Evolutionary conservation across 2,888 invertebrate genomes (phyloP).

Genomic region (Pocota personata): DNA sequence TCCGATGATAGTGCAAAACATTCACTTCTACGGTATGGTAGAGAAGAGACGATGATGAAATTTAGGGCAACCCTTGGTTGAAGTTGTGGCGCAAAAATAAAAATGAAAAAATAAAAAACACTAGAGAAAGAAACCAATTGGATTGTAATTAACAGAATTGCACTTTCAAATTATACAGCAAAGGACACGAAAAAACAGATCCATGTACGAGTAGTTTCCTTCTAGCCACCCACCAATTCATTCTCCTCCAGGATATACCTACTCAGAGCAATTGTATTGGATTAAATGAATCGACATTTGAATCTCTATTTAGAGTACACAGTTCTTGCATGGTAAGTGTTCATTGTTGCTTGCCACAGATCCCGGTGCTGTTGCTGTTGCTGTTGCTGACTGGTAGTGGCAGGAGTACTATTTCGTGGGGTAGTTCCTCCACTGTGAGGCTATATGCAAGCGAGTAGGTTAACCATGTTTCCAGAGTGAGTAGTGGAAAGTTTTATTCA

Average conservation of each 20-base stretch:
- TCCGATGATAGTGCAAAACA: conserved; percentile 6
- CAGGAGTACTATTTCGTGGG: background rate
- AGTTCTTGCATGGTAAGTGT: conserved; percentile 32
- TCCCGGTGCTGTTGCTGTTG: background rate
- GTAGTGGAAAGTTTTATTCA: background rate
- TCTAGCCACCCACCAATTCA: background rate
- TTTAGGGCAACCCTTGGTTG: conserved; percentile 3
- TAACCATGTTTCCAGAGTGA: background rate
- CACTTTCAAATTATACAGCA: conserved; percentile 57
- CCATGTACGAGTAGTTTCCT: conserved; percentile 22
- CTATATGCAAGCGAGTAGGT: conserved; percentile 1
- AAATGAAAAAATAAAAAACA: background rate
- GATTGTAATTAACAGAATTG: conserved; percentile 70
- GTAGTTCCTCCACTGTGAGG: background rate
- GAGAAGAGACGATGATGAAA: conserved; percentile 10
- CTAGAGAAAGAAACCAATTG: conserved; percentile 47
- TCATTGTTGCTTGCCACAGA: conserved; percentile 36
- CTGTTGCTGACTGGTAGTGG: background rate
- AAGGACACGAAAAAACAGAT: conserved; percentile 54
- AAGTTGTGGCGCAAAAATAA: background rate
- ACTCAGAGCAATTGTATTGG: conserved; percentile 40
- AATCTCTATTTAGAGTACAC: background rate
- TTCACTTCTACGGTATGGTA: background rate
- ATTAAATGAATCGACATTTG: conserved; percentile 54
- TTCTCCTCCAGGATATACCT: conserved; percentile 4